phyloP scores from a whole-genome alignment of 2,113 vertebrate species.

The Hippopotamus amphibius region DNA sequence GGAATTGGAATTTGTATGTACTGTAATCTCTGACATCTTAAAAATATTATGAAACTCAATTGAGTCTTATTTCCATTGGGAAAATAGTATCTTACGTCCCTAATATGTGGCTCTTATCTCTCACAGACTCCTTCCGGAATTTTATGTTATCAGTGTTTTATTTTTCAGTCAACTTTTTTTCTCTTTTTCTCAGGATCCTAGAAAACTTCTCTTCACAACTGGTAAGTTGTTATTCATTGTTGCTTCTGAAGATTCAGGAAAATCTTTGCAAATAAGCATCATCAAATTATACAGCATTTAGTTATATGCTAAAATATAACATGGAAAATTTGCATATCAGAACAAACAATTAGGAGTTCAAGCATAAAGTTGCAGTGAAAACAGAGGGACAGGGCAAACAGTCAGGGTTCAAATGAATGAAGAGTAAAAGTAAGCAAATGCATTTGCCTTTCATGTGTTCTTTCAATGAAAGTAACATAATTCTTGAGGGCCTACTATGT shows the following conservation, averaged over 20 bases:
- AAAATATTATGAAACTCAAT: background rate
- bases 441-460: background rate
- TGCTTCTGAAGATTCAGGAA: background rate
- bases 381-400: background rate
- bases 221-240: constrained; percentile 86
- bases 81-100: background rate
- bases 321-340: background rate
- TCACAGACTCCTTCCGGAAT: background rate
- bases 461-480: background rate
- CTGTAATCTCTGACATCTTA: background rate
- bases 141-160: background rate
- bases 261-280: background rate
- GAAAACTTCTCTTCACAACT: constrained; percentile 93
- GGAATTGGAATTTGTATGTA: background rate
- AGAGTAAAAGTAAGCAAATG: background rate
- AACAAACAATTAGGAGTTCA: background rate
- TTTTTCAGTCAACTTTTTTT: constrained; percentile 43
- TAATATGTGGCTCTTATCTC: no score
- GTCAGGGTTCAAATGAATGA: background rate
- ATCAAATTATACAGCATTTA: background rate
- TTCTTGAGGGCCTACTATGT: background rate
- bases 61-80: background rate
- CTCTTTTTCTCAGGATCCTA: constrained; percentile 90
- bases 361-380: background rate
- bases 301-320: background rate